A percentile compares a stretch with the other conserved stretches of the same genome.
These are phyloP conservation scores for Tetrapedia diversipes DNA, from an alignment of 2,888 invertebrate genomes.

Conservation along the genomic window DNA sequence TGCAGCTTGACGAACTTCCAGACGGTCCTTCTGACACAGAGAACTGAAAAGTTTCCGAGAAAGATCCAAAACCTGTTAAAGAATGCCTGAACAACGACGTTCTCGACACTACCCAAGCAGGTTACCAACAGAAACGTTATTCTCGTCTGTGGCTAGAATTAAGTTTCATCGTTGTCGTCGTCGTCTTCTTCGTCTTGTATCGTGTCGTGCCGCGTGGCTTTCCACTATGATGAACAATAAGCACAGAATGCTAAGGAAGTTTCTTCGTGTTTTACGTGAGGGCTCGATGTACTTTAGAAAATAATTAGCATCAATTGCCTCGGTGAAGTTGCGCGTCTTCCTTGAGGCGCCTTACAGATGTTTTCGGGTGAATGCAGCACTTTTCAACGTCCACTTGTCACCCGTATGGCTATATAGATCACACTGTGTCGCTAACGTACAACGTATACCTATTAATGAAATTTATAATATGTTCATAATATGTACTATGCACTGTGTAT, in stretches of 20 bases:
- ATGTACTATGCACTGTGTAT: no score
- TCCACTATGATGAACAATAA: constrained; percentile 48
- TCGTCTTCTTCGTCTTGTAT: no score
- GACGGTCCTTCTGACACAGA: constrained; percentile 7
- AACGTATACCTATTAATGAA: no score
- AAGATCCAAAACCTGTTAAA: constrained; percentile 41
- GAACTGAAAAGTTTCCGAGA: constrained; percentile 41
- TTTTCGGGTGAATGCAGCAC: neutral
- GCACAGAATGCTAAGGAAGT: constrained; percentile 41
- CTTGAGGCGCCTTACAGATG: constrained; percentile 26
- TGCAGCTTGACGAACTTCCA: constrained; percentile 37
- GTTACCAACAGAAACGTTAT: constrained; percentile 56
- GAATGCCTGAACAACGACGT: constrained; percentile 38
- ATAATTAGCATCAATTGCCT: constrained; percentile 58
- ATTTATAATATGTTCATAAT: no score
- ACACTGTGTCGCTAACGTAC: neutral
- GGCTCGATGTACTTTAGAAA: constrained; percentile 29
- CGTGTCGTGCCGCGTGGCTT: constrained; percentile 52
- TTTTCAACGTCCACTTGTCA: neutral
- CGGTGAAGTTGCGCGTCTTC: constrained; percentile 30
- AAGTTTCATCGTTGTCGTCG: constrained; percentile 60
- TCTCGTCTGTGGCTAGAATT: constrained; percentile 51
- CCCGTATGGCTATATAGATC: no score
- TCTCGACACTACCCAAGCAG: constrained; percentile 24
- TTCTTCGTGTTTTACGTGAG: constrained; percentile 48